Percentiles rank a stretch among this genome's conserved stretches.
Conservation (phyloP, 2,888 invertebrate genomes). For the Eretmocerus hayati region DNA sequence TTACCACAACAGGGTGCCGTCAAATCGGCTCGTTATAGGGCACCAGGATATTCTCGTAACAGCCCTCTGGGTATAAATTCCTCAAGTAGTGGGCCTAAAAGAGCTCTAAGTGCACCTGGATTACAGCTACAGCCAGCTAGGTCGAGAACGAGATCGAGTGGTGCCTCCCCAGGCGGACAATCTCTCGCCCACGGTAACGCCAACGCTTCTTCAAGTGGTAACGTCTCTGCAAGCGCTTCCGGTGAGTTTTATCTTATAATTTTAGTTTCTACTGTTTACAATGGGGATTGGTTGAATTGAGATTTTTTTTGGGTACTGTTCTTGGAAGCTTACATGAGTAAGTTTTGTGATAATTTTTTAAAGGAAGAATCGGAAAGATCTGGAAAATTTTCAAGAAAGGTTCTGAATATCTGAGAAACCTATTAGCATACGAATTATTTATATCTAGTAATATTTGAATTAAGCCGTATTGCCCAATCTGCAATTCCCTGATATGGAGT, state of each 20-base stretch:
- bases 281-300: no score
- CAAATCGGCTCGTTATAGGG: slow-evolving; percentile 80
- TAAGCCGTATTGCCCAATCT: no score
- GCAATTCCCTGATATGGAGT: no score
- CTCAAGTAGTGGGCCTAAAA: slow-evolving; percentile 53
- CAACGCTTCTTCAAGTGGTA: slow-evolving; percentile 5
- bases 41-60: slow-evolving; percentile 69
- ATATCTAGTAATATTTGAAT: no score
- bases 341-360: no score
- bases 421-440: no score
- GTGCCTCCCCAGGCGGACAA: neutral
- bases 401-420: no score
- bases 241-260: slow-evolving; percentile 9
- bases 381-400: no score
- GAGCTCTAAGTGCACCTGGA: slow-evolving; percentile 70
- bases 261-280: no score
- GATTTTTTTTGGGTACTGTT: no score
- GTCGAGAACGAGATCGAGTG: neutral
- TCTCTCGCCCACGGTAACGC: slow-evolving; percentile 2
- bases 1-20: slow-evolving; percentile 56
- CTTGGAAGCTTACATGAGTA: no score
- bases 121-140: slow-evolving; percentile 48
- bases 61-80: slow-evolving; percentile 32
- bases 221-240: slow-evolving; percentile 1
- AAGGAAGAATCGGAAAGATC: no score